A percentile compares a stretch with the other conserved stretches of the same genome.
Conservation (phyloP, 2,888 invertebrate genomes). For the Leptinotarsa haldemani region DNA sequence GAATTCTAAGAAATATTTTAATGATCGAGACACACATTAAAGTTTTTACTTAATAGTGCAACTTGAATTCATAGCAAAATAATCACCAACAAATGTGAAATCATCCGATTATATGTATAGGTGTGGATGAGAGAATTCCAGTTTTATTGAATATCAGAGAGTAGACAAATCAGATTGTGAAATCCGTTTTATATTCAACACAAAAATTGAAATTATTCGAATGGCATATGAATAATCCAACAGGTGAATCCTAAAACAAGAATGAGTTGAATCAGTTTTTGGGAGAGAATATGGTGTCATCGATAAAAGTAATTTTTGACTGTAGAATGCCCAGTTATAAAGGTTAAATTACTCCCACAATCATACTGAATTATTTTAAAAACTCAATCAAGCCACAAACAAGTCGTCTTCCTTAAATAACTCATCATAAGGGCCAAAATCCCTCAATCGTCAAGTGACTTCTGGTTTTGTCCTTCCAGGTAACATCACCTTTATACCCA, state of each 20-base stretch:
- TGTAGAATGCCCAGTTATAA: conserved; percentile 10
- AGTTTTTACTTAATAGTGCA: too few species aligned
- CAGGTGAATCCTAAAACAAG: background rate
- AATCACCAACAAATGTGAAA: too few species aligned
- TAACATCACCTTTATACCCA: conserved; percentile 59
- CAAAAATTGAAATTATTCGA: too few species aligned
- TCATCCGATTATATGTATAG: too few species aligned
- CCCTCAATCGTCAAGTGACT: conserved; percentile 54
- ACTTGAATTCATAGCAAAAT: too few species aligned
- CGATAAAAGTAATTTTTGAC: conserved; percentile 18
- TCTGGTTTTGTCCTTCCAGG: conserved; percentile 58
- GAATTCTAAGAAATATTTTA: too few species aligned
- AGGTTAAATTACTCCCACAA: conserved; percentile 36
- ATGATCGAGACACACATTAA: too few species aligned
- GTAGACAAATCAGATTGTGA: too few species aligned
- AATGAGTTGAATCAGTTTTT: conserved; percentile 1
- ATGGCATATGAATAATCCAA: too few species aligned
- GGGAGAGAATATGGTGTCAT: conserved; percentile 5
- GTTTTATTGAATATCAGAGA: too few species aligned
- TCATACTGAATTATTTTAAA: conserved; percentile 54
- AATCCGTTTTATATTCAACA: too few species aligned
- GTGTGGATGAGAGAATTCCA: too few species aligned
- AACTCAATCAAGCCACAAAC: conserved; percentile 57
- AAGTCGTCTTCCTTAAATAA: conserved; percentile 37
- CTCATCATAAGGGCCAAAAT: conserved; percentile 51